Base-by-base conservation (phyloP, 2,797 vertebrate genomes). In the Schizopygopsis malacanthus region DNA sequence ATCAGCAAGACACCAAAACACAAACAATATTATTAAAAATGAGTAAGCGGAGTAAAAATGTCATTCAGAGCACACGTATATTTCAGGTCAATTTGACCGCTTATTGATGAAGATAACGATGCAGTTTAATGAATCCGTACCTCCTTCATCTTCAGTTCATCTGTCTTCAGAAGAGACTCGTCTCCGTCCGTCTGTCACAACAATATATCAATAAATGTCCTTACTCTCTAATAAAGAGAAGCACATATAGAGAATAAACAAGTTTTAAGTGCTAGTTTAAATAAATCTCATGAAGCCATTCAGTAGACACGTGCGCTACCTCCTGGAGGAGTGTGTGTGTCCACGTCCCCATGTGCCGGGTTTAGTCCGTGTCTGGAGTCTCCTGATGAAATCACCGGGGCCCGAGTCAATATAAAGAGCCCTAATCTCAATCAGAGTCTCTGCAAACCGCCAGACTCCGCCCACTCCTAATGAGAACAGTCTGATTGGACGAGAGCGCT, bases 241-340 rank as follows among this genome's bases (percentile, higher is more conserved):
- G 22, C 6, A 2, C 9, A 28, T 28, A 59, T 59, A 4, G 15
- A 52, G 50, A 16, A 52, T 52, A 6, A 52, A 52, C 47, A 10
- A 56, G 18, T 56, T 56, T 56, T 9, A 56, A 56, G 7, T 18
- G 6, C 52, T 20, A 7, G 18, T 2, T 7, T 4, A 61, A 61
- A 25, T 25, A 61, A 61, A 61, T n/a, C 54, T 59, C 20, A 56
- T 22, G 54, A 56, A 56, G 54, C 8, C 22, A 11, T 22, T n/a
- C n/a, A 1, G 28, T 28, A 28, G 28, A 28, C 28, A n/a, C 41
- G 10, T 72, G 76, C 33, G 67, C 50, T 45, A 87, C 85, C 87
- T 87, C 33, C 39, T 87, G 87, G 39, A 4, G 37, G 28, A 67
- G 78, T 52, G 77, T 73, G 87, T 79, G 84, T 77, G 84, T 85